Percentiles rank a stretch among this genome's conserved stretches.
Evolutionary conservation across 2,113 vertebrate species (phyloP).

Genomic region (Benthochromis sp.): DNA sequence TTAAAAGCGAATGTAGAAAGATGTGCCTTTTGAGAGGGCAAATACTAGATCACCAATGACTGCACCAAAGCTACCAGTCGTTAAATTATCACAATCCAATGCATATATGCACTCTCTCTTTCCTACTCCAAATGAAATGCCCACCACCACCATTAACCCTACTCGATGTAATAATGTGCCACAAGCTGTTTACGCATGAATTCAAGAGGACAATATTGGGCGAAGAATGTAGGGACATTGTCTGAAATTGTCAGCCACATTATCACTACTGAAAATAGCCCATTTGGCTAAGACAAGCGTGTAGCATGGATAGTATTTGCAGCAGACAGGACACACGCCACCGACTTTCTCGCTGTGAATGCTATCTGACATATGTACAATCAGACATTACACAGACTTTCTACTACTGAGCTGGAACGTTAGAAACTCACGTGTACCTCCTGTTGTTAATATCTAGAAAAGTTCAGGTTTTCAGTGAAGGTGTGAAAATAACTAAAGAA

Average conservation of each 20-base stretch:
- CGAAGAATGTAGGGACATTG: neutral
- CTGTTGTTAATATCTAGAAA: neutral
- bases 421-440: neutral
- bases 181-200: neutral
- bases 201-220: neutral
- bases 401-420: neutral
- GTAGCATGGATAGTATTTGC: neutral
- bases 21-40: neutral
- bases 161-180: neutral
- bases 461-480: neutral
- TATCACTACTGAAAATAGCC: neutral
- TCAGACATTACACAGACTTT: neutral
- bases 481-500: neutral
- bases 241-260: neutral
- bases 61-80: neutral
- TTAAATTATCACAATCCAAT: neutral
- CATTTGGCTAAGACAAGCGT: neutral
- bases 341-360: neutral
- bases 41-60: neutral
- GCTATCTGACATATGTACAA: neutral
- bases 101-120: neutral
- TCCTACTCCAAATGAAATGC: neutral
- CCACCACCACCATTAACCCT: neutral
- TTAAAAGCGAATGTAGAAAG: neutral
- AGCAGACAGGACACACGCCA: neutral